phyloP scores from a whole-genome alignment of 2,888 invertebrate species.

The Endomychus coccineus region DNA sequence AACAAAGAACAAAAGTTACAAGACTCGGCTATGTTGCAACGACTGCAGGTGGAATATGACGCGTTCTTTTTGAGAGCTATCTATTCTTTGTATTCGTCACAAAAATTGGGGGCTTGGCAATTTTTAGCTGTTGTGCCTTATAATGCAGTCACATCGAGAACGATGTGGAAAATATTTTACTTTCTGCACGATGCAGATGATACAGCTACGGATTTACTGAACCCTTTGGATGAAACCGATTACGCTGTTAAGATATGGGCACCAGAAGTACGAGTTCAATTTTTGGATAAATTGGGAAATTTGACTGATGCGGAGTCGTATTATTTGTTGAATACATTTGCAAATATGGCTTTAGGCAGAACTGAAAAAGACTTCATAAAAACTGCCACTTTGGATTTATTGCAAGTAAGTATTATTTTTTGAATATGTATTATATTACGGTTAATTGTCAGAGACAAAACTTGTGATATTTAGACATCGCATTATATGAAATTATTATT shows the following conservation, averaged over 20 bases:
- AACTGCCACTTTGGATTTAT: constrained; percentile 59
- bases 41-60: constrained; percentile 66
- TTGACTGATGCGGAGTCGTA: constrained; percentile 67
- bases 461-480: no score
- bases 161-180: constrained; percentile 61
- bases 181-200: constrained; percentile 53
- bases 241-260: constrained; percentile 46
- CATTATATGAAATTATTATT: no score
- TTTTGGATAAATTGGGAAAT: constrained; percentile 56
- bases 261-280: constrained; percentile 46
- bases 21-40: constrained; percentile 46
- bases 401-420: constrained; percentile 49
- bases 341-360: constrained; percentile 69
- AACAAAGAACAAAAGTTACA: constrained; percentile 36
- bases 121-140: constrained; percentile 72
- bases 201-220: constrained; percentile 35
- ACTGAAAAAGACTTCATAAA: constrained; percentile 56
- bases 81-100: constrained; percentile 60
- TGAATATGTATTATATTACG: neutral
- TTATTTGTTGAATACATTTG: constrained; percentile 69
- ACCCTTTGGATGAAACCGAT: constrained; percentile 36
- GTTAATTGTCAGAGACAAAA: no score
- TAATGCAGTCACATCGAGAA: constrained; percentile 49
- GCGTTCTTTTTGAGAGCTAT: constrained; percentile 63
- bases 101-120: constrained; percentile 72